Evolutionary conservation across 2,113 vertebrate genomes (phyloP).

Genomic region (Spheniscus mendiculus): DNA sequence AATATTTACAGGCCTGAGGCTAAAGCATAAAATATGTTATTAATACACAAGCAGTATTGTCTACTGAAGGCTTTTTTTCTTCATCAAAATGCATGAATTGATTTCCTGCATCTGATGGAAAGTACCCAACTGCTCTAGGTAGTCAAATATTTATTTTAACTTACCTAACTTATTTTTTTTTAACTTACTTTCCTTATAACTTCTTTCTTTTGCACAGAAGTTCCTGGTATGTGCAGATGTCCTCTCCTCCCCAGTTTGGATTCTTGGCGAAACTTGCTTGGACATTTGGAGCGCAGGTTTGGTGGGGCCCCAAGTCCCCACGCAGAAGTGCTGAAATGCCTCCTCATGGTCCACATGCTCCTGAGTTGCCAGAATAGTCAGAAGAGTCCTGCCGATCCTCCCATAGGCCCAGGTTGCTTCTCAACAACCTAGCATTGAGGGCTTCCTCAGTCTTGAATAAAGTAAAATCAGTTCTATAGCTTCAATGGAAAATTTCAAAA

Average conservation of each 20-base stretch:
- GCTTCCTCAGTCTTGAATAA: not conserved
- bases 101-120: not conserved
- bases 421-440: not conserved
- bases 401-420: not conserved
- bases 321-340: not conserved
- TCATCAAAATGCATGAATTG: not conserved
- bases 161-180: not conserved
- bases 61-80: not conserved
- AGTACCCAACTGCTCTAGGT: not conserved
- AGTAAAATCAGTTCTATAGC: not conserved
- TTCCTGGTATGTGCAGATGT: not conserved
- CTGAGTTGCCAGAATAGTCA: not conserved
- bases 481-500: not conserved
- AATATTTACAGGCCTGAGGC: not conserved
- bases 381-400: rapidly evolving
- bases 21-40: not conserved
- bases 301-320: rapidly evolving
- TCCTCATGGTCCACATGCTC: rapidly evolving
- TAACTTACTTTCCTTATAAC: not conserved
- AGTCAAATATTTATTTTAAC: not conserved
- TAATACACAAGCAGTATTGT: rapidly evolving
- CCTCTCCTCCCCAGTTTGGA: not conserved
- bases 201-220: not conserved
- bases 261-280: not conserved
- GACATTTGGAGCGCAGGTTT: not conserved